Evolutionary conservation across 2,113 vertebrate species (phyloP), one percentile per base, ranked within the genome.

Genomic region (Oryzias curvinotus): DNA sequence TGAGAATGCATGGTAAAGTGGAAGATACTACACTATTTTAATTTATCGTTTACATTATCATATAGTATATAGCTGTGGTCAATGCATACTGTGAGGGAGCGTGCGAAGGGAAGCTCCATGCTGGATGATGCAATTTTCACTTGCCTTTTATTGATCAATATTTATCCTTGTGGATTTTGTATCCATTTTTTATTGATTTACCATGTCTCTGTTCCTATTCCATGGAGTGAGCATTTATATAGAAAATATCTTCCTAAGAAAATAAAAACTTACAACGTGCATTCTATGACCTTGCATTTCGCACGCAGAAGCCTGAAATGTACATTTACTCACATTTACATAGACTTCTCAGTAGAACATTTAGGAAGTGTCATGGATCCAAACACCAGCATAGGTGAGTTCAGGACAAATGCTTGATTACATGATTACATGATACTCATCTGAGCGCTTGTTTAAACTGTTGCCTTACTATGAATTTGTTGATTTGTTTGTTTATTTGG

Each of bases 1-100:
- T 69, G 52, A 65, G 70, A 78, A 77, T 89, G 88, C 88, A 91
- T 89, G 87, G 57, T 74, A 26, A 62, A 78, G 69, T 71, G 51
- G 67, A 68, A 56, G 73, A 19, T 2, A 23, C 3, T 23, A 23
- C 66, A 77, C 71, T 21, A 36, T 74, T 64, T 82, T 59, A 8
- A 59, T 81, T 75, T 62, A 57, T 67, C 66, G 17, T 68, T 43
- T 57, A 69, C 48, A 66, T 75, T 78, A 56, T 82, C 84, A 86
- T 87, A 83, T 26, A 75, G 60, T 65, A 73, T 47, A 53, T 66
- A 17, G 63, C 46, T 8, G 41, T 23, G 49, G 52, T 54, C 21
- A 61, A 53, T 73, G 21, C 21, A 23, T 23, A 23, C 21, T 23
- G 30, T 62, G 62, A 58, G 50, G 28, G 46, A 66, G 75, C 52